Base-by-base conservation (phyloP, 2,113 vertebrate genomes). In the Potamarius usumacintae region DNA sequence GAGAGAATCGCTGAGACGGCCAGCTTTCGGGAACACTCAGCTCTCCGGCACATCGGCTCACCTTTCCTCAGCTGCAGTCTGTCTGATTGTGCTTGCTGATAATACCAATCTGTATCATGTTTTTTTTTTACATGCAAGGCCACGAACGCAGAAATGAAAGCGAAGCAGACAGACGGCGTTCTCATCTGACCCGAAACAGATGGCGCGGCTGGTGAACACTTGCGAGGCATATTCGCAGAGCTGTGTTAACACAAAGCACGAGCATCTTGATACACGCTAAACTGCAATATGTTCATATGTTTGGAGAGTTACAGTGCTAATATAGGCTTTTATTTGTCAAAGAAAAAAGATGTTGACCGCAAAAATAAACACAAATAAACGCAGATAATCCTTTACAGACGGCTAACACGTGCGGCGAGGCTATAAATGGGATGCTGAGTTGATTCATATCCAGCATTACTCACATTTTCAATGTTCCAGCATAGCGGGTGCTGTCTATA, bases 161-260 rank as follows among this genome's bases (percentile, higher is more conserved):
- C 69, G 30, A 20, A 82, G 58, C 20, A 78, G 58, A 80, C 80
- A 60, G 74, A 65, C 74, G 50, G 80, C 58, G 74, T 22, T 85
- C 76, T 82, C 84, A 86, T 85, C 84, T 89, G 89, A 90, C 85
- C 76, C 42, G 30, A 87, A 88, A 91, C 90, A 88, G 86, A 91
- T 90, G 89, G 89, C 89, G 72, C 25, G 53, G 52, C 86, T 86
- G 85, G 77, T 3, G 15, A 83, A 72, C 89, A 88, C 82, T 88
- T 88, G 72, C 58, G 4, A 6, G 53, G 42, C 30, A 58, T 86
- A 77, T 82, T 83, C 27, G 57, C 53, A 34, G 84, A 3, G 34
- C 42, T 74, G 76, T 81, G 72, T 84, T 69, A 85, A 90, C 71
- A 83, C 71, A 72, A 67, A 84, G 79, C 78, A 57, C n/a, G 15